Base-by-base conservation (phyloP, 1,140 invertebrate genomes). In the Streblospio benedicti region DNA sequence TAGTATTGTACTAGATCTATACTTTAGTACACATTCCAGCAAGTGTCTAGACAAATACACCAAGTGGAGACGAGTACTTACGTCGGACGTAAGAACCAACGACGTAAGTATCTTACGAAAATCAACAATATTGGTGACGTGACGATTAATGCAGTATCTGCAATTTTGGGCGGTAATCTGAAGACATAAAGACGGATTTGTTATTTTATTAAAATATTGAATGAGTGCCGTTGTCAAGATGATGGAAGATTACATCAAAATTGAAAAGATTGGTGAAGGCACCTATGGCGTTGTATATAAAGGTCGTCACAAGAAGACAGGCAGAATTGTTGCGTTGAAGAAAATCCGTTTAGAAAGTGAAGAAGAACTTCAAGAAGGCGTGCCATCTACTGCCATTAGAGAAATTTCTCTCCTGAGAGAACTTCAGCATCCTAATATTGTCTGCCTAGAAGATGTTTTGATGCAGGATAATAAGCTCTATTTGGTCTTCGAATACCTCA, bases 201-300 rank as follows among this genome's bases (percentile, higher is more conserved):
- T n/a, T n/a, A n/a, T n/a, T n/a, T n/a, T n/a, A n/a, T n/a, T n/a
- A n/a, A n/a, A n/a, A n/a, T n/a, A n/a, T n/a, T n/a, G n/a, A n/a
- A n/a, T n/a, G n/a, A n/a, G n/a, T n/a, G n/a, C n/a, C n/a, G n/a
- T n/a, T n/a, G n/a, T n/a, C n/a, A n/a, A n/a, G n/a, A n/a, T n/a
- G n/a, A 89, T 92, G 85, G 90, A 94, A 47, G 89, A 93, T 75
- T 97, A 92, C 74, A 71, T 85, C 45, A 92, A 93, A 80, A 87
- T 95, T 62, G 91, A 96, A 76, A 96, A 95, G 79, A 92, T 97
- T 66, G 93, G 93, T 58, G 93, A 96, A 86, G 91, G 92, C 43
- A 93, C 91, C 25, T 97, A 96, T 79, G 94, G 94, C 54, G 90
- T 97, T 63, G 94, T 98, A 16, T 98, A 96, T 73, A 96, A 96